These are phyloP conservation scores for Ochlodes sylvanus DNA, from an alignment of 2,888 invertebrate genomes.

Conservation along the genomic window DNA sequence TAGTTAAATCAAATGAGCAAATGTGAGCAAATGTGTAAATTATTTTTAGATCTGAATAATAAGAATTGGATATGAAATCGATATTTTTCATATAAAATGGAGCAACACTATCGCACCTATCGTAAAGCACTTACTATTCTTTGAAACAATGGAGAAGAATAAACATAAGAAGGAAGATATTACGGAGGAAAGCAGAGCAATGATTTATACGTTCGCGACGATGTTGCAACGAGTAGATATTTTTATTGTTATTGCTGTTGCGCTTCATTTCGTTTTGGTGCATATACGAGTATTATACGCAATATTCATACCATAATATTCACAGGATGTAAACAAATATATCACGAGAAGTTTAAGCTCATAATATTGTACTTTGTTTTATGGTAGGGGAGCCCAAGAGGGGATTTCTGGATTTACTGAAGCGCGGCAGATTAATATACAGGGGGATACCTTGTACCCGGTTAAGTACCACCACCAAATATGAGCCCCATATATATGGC, in stretches of 20 bases:
- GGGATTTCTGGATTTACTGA: too few relatives aligned
- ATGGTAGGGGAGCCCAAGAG: too few relatives aligned
- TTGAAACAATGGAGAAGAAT: slow-evolving; percentile 52
- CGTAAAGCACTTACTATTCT: slow-evolving; percentile 37
- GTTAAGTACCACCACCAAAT: too few relatives aligned
- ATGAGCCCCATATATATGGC: too few relatives aligned
- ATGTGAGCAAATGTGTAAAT: too few relatives aligned
- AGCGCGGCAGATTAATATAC: too few relatives aligned
- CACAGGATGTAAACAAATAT: neutral
- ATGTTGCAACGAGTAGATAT: slow-evolving; percentile 47
- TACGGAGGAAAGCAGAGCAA: slow-evolving; percentile 58
- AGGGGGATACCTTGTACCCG: too few relatives aligned
- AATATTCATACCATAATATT: neutral
- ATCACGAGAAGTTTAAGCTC: neutral
- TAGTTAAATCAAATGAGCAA: neutral
- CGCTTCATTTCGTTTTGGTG: slow-evolving; percentile 44
- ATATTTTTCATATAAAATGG: neutral
- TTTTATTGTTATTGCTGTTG: slow-evolving; percentile 48
- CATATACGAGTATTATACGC: slow-evolving; percentile 15
- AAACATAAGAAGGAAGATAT: slow-evolving; percentile 55
- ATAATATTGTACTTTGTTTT: neutral
- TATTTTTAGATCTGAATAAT: too few relatives aligned
- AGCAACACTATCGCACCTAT: slow-evolving; percentile 19
- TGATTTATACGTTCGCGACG: slow-evolving; percentile 59
- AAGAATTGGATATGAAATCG: too few relatives aligned